Conservation (phyloP, 30 jellyfish, hydroid and myxozoan species). For the Clytia hemisphaerica region DNA sequence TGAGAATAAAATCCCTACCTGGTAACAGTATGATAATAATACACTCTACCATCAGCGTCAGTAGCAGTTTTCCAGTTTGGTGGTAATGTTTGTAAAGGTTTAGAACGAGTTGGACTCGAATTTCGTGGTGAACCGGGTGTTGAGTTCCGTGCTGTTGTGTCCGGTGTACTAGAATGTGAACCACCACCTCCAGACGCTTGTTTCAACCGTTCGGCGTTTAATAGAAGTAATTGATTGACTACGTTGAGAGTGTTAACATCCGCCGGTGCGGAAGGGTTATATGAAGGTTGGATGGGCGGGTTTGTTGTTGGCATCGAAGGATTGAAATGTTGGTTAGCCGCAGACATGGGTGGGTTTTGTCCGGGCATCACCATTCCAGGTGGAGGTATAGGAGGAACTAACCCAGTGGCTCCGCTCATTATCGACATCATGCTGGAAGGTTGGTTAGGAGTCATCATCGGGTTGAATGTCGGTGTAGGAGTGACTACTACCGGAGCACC, state of each 20-base stretch:
- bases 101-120: conserved; percentile 41
- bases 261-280: conserved; percentile 11
- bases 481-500: no score
- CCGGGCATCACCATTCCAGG: no score
- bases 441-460: no score
- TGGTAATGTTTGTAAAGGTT: conserved; percentile 62
- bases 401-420: no score
- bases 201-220: conserved; percentile 23
- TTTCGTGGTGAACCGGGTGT: conserved; percentile 12
- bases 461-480: no score
- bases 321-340: conserved; percentile 11
- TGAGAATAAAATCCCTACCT: conserved; percentile 32
- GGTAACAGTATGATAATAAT: conserved; percentile 73
- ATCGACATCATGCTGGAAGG: no score
- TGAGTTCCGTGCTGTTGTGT: conserved; percentile 5
- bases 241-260: conserved; percentile 25
- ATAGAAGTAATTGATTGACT: conserved; percentile 15
- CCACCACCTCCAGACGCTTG: conserved; percentile 13
- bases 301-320: conserved; percentile 13
- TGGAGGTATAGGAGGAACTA: no score
- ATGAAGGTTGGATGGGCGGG: neutral
- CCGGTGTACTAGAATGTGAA: conserved; percentile 11
- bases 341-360: conserved; percentile 29
- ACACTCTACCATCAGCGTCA: conserved; percentile 90
- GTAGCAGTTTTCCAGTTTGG: conserved; percentile 95